phyloP scores from a whole-genome alignment of 2,888 invertebrate genomes.

The Ormia ochracea region DNA sequence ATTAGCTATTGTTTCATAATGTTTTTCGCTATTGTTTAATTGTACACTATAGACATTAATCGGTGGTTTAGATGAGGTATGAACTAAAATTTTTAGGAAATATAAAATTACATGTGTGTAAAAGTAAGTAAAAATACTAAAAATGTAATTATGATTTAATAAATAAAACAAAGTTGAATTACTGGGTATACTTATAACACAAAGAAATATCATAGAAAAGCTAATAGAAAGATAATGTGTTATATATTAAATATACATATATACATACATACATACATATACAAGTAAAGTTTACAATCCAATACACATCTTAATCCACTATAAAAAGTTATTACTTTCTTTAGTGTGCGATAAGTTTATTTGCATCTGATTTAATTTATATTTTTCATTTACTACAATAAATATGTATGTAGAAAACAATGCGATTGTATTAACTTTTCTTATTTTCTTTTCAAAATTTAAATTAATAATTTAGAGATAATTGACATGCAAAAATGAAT shows the following conservation, averaged over 20 bases:
- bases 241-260: too few relatives aligned
- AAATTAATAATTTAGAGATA: conserved; percentile 8
- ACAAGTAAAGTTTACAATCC: too few relatives aligned
- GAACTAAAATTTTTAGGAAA: conserved; percentile 48
- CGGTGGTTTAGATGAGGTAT: conserved; percentile 59
- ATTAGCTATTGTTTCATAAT: conserved; percentile 72
- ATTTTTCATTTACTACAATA: too few relatives aligned
- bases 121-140: not conserved
- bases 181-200: not conserved
- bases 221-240: not conserved
- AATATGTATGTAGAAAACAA: not conserved
- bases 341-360: too few relatives aligned
- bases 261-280: too few relatives aligned
- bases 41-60: conserved; percentile 58
- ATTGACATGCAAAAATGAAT: conserved; percentile 45
- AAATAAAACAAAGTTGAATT: not conserved
- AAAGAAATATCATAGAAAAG: not conserved
- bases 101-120: not conserved
- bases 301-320: too few relatives aligned
- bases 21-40: conserved; percentile 67
- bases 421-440: conserved; percentile 9
- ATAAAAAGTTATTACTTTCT: too few relatives aligned
- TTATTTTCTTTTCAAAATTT: not conserved
- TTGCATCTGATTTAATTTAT: too few relatives aligned
- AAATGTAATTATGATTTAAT: not conserved